phyloP scores from a whole-genome alignment of 2,888 invertebrate species.

The Leptodirus hochenwartii region DNA sequence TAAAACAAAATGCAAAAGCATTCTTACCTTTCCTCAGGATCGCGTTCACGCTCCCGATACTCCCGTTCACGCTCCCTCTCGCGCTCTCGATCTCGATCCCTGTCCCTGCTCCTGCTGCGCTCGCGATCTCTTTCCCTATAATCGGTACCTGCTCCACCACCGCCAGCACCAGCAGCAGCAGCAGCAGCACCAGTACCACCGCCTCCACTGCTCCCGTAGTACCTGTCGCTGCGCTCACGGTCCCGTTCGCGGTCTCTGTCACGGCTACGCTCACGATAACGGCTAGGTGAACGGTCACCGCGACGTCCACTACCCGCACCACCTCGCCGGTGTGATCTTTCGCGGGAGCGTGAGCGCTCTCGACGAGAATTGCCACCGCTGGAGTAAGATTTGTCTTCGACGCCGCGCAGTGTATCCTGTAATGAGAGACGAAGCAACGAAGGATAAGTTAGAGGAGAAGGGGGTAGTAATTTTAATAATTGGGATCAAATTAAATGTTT shows the following conservation, averaged over 20 bases:
- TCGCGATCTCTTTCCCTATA: conserved; percentile 33
- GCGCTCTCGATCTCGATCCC: no score
- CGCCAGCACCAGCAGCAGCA: conserved; percentile 1
- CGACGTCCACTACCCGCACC: conserved; percentile 15
- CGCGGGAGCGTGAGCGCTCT: conserved; percentile 32
- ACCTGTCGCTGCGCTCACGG: conserved; percentile 37
- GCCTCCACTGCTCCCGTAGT: conserved; percentile 70
- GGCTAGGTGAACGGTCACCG: conserved; percentile 25
- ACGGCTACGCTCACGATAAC: conserved; percentile 36
- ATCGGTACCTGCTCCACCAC: background rate
- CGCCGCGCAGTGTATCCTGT: conserved; percentile 94
- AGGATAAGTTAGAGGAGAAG: no score
- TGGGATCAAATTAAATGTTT: no score
- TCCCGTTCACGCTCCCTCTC: conserved; percentile 47
- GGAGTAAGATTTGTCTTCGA: conserved; percentile 94
- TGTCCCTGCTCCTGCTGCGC: no score
- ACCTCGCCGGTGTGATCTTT: conserved; percentile 24
- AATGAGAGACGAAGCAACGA: no score
- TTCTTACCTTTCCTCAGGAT: conserved; percentile 57
- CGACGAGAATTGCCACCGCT: conserved; percentile 45
- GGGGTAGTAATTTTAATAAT: no score
- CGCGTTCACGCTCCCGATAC: conserved; percentile 58
- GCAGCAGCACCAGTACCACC: conserved; percentile 24
- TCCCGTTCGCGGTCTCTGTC: conserved; percentile 39
- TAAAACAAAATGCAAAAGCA: no score